phyloP scores from a whole-genome alignment of 2,113 vertebrate species.

The Neotoma lepida region DNA sequence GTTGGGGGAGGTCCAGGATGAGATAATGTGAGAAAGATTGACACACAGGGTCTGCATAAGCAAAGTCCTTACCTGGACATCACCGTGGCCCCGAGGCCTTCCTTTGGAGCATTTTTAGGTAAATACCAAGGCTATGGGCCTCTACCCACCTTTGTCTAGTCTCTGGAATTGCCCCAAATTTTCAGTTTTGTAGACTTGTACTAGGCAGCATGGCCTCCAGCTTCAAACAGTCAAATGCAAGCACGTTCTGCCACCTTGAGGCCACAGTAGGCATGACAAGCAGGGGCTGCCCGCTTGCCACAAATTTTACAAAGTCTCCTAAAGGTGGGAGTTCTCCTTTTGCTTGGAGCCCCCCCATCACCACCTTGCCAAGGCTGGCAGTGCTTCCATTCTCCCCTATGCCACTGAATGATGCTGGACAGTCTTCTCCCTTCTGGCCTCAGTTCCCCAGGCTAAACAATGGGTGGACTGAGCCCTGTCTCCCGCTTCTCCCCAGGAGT shows the following conservation, averaged over 20 bases:
- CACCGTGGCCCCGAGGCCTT: background rate
- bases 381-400: constrained; percentile 22
- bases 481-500: constrained; percentile 87
- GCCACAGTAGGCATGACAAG: background rate
- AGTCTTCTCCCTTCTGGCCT: constrained; percentile 27
- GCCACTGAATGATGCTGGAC: background rate
- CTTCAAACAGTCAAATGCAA: constrained; percentile 21
- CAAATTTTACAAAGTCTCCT: background rate
- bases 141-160: background rate
- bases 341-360: background rate
- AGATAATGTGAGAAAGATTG: background rate
- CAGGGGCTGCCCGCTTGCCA: background rate
- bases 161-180: background rate
- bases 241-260: constrained; percentile 70
- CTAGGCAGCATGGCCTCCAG: no score
- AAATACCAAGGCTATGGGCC: background rate
- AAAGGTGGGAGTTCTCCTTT: background rate
- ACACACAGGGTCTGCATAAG: background rate
- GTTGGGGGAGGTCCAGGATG: background rate
- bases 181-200: background rate
- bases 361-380: background rate
- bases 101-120: background rate
- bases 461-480: constrained; percentile 37
- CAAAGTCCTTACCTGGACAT: background rate
- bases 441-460: constrained; percentile 46